Evolutionary conservation across 2,888 invertebrate species (phyloP), one percentile per base, ranked within the genome.

Genomic region (Pelosia muscerda): DNA sequence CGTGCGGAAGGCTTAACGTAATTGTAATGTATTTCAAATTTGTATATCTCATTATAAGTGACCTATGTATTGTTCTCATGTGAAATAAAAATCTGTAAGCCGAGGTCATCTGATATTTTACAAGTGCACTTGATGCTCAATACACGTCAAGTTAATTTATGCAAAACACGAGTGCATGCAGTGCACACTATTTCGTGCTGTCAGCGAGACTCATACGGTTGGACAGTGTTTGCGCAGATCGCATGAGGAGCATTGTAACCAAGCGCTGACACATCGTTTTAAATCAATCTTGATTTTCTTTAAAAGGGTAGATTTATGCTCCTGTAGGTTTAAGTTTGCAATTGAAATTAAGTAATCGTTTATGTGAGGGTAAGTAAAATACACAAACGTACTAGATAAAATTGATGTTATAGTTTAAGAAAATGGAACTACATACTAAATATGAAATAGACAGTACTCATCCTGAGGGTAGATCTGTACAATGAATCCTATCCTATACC

Each of bases 191-290:
- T 56, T 66, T 66, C 66, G 63, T 69, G 54, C 53, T 61, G 71
- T 75, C 68, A 75, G 76, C 78, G 71, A 56, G 68, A 69, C 67
- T 78, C 42, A 63, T 42, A 66, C 55, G 66, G 63, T 65, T 65
- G 65, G 66, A 62, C 42, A 13, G 38, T 68, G 64, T 75, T 70
- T 73, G 75, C 57, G 55, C 63, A 34, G 68, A 70, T 70, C 67
- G 22, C 31, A 53, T 74, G 69, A 65, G 66, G 23, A 60, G 56
- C 28, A 55, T 65, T 66, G 53, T 49, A 65, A 34, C 53, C 54
- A n/a, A 58, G 15, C 28, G 65, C 19, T n/a, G 53, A 49, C 19
- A 49, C 28, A 13, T 53, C 31, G 53, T 8, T 55, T 38, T 34
- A 19, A 38, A 38, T 38, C 11, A 26, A 38, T 55, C n/a, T 38